phyloP scores from a whole-genome alignment of 2,113 vertebrate genomes.

The Alethe diademata region DNA sequence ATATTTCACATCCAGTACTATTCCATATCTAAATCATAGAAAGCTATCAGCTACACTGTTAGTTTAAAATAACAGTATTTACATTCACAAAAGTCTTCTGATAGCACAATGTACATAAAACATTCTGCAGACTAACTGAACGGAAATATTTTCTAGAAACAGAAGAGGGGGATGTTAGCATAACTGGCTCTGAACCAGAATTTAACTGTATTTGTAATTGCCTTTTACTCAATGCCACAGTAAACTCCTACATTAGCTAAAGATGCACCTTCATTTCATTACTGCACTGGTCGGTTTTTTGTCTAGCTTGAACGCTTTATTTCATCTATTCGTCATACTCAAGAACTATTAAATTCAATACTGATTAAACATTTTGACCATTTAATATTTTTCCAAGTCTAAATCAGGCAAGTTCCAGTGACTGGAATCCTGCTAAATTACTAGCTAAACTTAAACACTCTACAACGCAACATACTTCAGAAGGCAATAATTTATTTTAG shows the following conservation, averaged over 20 bases:
- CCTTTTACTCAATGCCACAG: conserved; percentile 53
- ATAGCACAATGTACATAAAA: conserved; percentile 5
- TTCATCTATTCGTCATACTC: conserved; percentile 32
- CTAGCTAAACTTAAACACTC: conserved; percentile 8
- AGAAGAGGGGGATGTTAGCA: conserved; percentile 48
- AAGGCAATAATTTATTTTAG: conserved; percentile 14
- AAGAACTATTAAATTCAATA: conserved; percentile 40
- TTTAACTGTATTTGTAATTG: conserved; percentile 55
- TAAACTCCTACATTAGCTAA: conserved; percentile 51
- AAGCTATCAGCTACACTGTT: background rate
- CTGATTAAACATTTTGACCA: conserved; percentile 20
- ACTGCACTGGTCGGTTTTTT: conserved; percentile 17
- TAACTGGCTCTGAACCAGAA: conserved; percentile 57
- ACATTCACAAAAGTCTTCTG: background rate
- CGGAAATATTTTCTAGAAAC: conserved; percentile 59
- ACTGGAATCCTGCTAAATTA: conserved; percentile 28
- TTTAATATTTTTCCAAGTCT: conserved; percentile 7
- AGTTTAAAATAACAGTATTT: conserved; percentile 32
- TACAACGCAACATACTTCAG: conserved; percentile 3
- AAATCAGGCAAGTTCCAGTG: background rate
- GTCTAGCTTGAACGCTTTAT: conserved; percentile 28
- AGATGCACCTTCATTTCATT: conserved; percentile 50
- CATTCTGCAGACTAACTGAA: conserved; percentile 36
- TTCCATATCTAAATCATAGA: background rate
- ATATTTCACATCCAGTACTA: background rate